These are phyloP conservation scores for Eilema griseolum DNA, from an alignment of 2,888 invertebrate genomes.

Conservation along the genomic window DNA sequence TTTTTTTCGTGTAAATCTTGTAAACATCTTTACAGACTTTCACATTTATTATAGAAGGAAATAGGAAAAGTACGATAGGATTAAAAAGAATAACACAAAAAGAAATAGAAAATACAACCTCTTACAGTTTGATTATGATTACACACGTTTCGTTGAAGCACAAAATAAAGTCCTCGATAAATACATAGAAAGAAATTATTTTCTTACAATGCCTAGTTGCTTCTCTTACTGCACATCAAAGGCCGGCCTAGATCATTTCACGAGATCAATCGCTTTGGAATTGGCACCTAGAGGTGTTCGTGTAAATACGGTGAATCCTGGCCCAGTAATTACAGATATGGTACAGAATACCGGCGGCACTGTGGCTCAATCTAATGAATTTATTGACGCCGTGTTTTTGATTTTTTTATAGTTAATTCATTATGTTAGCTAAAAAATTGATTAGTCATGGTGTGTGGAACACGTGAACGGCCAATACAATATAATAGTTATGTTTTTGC, in stretches of 20 bases:
- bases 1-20: too few species aligned
- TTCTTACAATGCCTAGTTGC: neutral
- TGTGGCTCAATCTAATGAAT: neutral
- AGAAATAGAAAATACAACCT: too few species aligned
- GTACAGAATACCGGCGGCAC: neutral
- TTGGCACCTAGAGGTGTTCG: too few species aligned
- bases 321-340: slow-evolving; percentile 17
- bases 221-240: slow-evolving; percentile 15
- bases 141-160: too few species aligned
- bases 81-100: too few species aligned
- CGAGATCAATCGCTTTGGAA: slow-evolving; percentile 15
- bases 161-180: too few species aligned
- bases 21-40: too few species aligned
- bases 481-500: slow-evolving; percentile 11
- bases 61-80: too few species aligned
- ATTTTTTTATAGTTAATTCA: slow-evolving; percentile 7
- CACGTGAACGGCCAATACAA: slow-evolving; percentile 19
- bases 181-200: too few species aligned
- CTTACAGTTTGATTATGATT: too few species aligned
- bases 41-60: too few species aligned
- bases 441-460: slow-evolving; percentile 6
- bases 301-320: too few species aligned
- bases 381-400: neutral
- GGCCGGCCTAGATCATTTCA: slow-evolving; percentile 18
- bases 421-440: slow-evolving; percentile 8